Evolutionary conservation across 2,797 vertebrate genomes (phyloP).

Genomic region (Emydoidea blandingii): DNA sequence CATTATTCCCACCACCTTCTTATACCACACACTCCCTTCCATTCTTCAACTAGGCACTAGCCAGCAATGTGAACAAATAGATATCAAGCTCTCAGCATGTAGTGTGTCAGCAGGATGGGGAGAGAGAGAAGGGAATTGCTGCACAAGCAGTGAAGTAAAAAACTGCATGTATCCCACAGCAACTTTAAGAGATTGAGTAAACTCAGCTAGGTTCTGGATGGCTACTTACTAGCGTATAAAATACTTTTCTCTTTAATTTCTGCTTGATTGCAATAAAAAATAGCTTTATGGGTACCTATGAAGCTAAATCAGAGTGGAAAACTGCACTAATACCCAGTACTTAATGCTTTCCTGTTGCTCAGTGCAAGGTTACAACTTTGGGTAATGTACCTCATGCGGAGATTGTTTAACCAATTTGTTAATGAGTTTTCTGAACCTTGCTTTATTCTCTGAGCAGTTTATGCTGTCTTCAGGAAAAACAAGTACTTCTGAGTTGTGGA

Average conservation of each 20-base stretch:
- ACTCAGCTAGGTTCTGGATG: not conserved
- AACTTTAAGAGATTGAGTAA: not conserved
- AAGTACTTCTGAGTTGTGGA: not conserved
- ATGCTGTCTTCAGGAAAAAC: conserved; percentile 11
- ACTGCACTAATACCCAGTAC: not conserved
- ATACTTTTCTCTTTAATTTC: not conserved
- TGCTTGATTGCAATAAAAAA: not conserved
- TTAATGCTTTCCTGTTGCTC: not conserved
- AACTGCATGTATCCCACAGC: not conserved
- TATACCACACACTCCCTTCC: not conserved
- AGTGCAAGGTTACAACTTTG: not conserved
- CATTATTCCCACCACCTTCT: not conserved
- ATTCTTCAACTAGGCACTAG: not conserved
- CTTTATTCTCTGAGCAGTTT: conserved; percentile 17
- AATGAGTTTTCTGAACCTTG: conserved; percentile 11
- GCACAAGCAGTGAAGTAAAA: not conserved
- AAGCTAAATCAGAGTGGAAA: not conserved
- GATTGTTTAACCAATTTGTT: not conserved
- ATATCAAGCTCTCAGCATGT: not conserved
- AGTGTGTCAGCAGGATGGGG: not conserved
- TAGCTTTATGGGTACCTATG: not conserved
- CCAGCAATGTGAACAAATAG: not conserved
- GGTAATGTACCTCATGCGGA: not conserved
- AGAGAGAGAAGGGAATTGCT: not conserved
- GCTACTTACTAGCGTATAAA: not conserved